Conservation (phyloP, 2,888 invertebrate genomes). For the Drosophila suboccidentalis region DNA sequence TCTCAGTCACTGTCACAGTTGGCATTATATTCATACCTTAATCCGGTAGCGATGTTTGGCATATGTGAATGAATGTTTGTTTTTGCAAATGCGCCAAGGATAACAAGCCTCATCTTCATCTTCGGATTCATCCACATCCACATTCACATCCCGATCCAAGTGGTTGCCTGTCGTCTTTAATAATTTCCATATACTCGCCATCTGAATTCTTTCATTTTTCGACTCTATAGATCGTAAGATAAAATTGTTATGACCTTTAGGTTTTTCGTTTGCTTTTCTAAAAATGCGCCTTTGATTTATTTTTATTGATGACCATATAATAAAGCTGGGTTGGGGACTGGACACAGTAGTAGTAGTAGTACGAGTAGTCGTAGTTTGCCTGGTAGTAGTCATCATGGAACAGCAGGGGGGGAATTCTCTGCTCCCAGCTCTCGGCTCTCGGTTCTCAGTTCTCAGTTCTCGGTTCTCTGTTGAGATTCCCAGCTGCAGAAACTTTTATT, state of each 20-base stretch:
- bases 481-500: constrained; percentile 49
- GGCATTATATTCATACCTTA: constrained; percentile 67
- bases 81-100: constrained; percentile 72
- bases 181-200: constrained; percentile 49
- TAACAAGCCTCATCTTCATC: constrained; percentile 54
- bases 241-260: constrained; percentile 36
- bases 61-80: constrained; percentile 79
- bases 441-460: constrained; percentile 5
- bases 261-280: constrained; percentile 31
- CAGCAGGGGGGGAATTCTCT: constrained; percentile 67
- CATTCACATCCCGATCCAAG: constrained; percentile 20
- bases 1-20: constrained; percentile 71
- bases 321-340: constrained; percentile 54
- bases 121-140: not conserved
- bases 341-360: constrained; percentile 40
- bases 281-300: constrained; percentile 79
- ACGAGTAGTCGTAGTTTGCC: constrained; percentile 46
- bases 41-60: constrained; percentile 80
- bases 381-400: constrained; percentile 77
- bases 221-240: constrained; percentile 33
- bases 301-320: constrained; percentile 81
- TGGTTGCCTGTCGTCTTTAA: constrained; percentile 29
- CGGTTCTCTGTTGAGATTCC: constrained; percentile 13
- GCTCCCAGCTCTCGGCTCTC: not conserved
- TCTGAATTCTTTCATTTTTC: constrained; percentile 8